These are phyloP conservation scores for Tetragonula carbonaria DNA, from an alignment of 2,888 invertebrate species.

Conservation along the genomic window DNA sequence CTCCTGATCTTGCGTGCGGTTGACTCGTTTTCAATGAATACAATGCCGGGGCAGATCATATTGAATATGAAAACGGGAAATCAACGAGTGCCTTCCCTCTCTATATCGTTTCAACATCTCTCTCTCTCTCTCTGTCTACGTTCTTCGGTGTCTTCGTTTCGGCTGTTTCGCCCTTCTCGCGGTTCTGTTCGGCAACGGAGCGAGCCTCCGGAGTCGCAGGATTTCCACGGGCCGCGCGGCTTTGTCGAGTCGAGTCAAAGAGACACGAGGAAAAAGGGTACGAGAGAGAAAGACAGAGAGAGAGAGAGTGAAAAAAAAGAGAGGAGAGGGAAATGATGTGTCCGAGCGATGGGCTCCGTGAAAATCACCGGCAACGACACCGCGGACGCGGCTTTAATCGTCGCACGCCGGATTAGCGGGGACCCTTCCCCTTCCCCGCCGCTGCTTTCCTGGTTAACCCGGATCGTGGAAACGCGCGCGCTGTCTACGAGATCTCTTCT, in stretches of 20 bases:
- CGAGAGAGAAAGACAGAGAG: not conserved
- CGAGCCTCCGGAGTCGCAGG: conserved; percentile 48
- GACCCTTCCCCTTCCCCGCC: not conserved
- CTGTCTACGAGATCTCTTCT: not conserved
- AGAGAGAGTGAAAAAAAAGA: not conserved
- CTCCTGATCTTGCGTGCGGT: conserved; percentile 83
- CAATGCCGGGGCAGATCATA: conserved; percentile 83
- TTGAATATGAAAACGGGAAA: conserved; percentile 84
- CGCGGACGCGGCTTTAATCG: conserved; percentile 55
- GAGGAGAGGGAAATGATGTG: conserved; percentile 55
- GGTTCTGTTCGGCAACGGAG: conserved; percentile 26
- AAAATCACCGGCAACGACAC: conserved; percentile 41
- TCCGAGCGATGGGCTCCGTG: conserved; percentile 50
- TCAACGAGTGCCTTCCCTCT: conserved; percentile 79
- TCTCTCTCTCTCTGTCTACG: not conserved
- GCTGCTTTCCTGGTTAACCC: conserved; percentile 52
- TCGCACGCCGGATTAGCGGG: conserved; percentile 50
- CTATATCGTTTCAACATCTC: not conserved
- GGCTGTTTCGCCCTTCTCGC: not conserved
- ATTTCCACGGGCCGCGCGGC: conserved; percentile 56
- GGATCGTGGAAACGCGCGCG: conserved; percentile 36
- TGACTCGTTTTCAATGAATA: conserved; percentile 84
- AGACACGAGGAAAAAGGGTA: conserved; percentile 42
- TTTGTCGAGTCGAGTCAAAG: conserved; percentile 69
- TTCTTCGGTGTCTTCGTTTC: not conserved